Base-by-base conservation (phyloP, 2,888 invertebrate species). In the Athetis lepigone region DNA sequence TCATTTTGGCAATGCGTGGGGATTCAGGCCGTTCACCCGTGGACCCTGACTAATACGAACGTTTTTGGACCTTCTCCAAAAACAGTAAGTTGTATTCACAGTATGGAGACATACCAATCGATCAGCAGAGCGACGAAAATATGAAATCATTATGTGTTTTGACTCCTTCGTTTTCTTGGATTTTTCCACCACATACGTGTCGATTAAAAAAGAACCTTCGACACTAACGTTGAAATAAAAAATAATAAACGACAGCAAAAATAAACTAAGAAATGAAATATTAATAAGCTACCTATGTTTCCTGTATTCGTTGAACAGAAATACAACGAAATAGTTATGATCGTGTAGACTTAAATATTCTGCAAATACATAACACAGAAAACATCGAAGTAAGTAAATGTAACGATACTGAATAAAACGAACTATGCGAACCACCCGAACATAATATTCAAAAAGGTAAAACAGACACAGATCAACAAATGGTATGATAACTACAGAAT, bases 21-120 rank as follows among this genome's bases (percentile, higher is more conserved):
- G 64, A 80, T 76, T 79, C 77, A 84, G 92, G 89, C 79, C 92
- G 83, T 93, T 93, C 90, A 93, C 90, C 92, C 85, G 85, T 63
- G 79, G 81, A 81, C 77, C 83, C 88, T 91, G 90, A 90, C 85
- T 91, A 88, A 90, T 82, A 76, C 75, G 68, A 75, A 65, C 80
- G 79, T 70, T 81, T 86, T 91, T 90, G 92, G 90, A 89, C 82
- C 81, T 85, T 82, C 70, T 89, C 92, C 93, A 92, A 92, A 92
- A 88, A 84, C 84, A 85, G 90, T 80, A 85, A 83, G 79, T 78
- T 85, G 86, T 72, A 63, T 75, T 67, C 70, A 40, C 57, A 42
- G 45, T 70, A 68, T 64, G 62, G 58, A 27, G 52, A 72, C 60
- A 74, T 61, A 68, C 27, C 23, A 62, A 72, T 77, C 50, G 45